A percentile compares a stretch with the other conserved stretches of the same genome.
These are phyloP conservation scores for Hydriomena furcata DNA, from an alignment of 2,888 invertebrate genomes.

Conservation along the genomic window DNA sequence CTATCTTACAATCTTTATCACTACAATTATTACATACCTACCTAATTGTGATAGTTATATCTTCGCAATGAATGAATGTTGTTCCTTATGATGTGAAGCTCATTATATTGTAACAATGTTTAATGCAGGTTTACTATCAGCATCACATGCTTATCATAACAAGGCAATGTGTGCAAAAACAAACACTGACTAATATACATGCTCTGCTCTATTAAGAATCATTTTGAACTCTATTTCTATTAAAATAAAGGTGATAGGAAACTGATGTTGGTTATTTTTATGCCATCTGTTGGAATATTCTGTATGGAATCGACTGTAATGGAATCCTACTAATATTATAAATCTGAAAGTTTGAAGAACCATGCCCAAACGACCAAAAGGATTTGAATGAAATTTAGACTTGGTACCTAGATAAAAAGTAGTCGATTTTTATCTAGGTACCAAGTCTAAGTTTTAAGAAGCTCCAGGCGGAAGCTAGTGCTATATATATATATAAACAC, in stretches of 20 bases:
- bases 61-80: conserved; percentile 7
- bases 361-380: no score
- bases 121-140: conserved; percentile 45
- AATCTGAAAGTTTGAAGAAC: no score
- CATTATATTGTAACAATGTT: conserved; percentile 51
- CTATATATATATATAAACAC: no score
- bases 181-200: conserved; percentile 22
- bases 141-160: conserved; percentile 56
- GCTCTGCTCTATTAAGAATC: conserved; percentile 15
- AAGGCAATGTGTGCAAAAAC: conserved; percentile 47
- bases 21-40: no score
- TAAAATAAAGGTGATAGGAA: not conserved
- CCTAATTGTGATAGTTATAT: no score
- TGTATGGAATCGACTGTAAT: conserved; percentile 10
- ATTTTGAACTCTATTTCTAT: conserved; percentile 16
- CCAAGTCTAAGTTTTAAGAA: no score
- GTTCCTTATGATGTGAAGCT: conserved; percentile 42
- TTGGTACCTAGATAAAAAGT: no score
- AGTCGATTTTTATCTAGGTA: no score
- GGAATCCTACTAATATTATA: no score
- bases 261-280: not conserved
- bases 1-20: no score
- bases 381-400: no score
- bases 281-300: conserved; percentile 6
- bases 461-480: no score